These are phyloP conservation scores for Pinna nobilis DNA, from an alignment of 1,140 invertebrate genomes.

Conservation along the genomic window DNA sequence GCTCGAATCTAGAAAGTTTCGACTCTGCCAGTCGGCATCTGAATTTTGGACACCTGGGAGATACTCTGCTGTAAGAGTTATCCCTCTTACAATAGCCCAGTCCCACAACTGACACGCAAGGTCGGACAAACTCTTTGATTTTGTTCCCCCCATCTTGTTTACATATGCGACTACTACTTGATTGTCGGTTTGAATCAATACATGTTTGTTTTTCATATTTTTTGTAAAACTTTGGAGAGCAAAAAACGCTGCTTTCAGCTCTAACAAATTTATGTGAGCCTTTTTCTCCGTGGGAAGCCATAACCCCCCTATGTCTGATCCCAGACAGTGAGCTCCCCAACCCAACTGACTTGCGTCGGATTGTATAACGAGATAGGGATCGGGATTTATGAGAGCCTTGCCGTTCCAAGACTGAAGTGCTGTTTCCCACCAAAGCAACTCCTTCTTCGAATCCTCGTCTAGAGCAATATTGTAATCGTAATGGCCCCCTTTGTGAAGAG, in stretches of 20 bases:
- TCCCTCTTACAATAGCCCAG: not conserved
- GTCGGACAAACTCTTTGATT: not conserved
- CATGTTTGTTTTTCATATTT: constrained; percentile 19
- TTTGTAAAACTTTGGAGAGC: constrained; percentile 17
- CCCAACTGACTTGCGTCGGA: constrained; percentile 25
- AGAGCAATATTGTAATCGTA: constrained; percentile 9
- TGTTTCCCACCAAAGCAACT: constrained; percentile 14
- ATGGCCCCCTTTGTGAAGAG: constrained; percentile 5
- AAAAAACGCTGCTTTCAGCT: constrained; percentile 22
- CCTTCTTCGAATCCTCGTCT: not conserved
- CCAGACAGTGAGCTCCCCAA: constrained; percentile 6
- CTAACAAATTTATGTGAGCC: constrained; percentile 11
- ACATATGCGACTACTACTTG: constrained; percentile 15
- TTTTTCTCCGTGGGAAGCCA: not conserved
- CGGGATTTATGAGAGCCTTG: not conserved
- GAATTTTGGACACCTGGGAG: not conserved
- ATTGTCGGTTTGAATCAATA: constrained; percentile 20
- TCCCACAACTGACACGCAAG: constrained; percentile 14
- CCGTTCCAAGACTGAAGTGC: constrained; percentile 9
- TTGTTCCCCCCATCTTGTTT: constrained; percentile 28
- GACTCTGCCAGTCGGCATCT: constrained; percentile 8
- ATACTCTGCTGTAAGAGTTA: not conserved
- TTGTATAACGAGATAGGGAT: constrained; percentile 9
- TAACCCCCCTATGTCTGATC: not conserved
- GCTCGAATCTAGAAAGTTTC: constrained; percentile 16